These are phyloP conservation scores for Helicolenus hilgendorfi DNA, from an alignment of 2,797 vertebrate species.

Conservation along the genomic window DNA sequence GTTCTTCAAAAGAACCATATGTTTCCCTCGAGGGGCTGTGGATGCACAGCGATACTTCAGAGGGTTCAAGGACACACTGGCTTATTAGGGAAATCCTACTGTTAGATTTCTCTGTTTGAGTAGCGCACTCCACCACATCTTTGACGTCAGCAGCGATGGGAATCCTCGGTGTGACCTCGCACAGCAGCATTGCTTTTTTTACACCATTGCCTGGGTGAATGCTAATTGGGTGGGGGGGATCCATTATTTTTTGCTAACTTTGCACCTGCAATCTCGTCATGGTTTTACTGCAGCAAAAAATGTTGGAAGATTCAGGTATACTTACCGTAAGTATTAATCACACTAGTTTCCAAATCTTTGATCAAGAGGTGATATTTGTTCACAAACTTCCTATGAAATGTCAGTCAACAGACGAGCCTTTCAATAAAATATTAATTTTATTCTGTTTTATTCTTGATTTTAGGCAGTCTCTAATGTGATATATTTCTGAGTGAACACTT, in stretches of 20 bases:
- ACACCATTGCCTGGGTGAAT: slow-evolving; percentile 19
- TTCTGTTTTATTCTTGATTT: neutral
- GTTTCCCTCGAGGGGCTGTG: slow-evolving; percentile 35
- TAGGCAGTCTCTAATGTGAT: neutral
- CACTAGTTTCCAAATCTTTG: neutral
- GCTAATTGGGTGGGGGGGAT: slow-evolving; percentile 10
- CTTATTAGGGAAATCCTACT: slow-evolving; percentile 58
- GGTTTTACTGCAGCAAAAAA: neutral
- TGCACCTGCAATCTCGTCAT: neutral
- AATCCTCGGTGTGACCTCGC: slow-evolving; percentile 49
- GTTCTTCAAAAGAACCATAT: slow-evolving; percentile 64
- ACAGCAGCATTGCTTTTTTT: slow-evolving; percentile 26
- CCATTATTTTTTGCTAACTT: slow-evolving; percentile 3
- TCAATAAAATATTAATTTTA: neutral
- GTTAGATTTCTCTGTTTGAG: slow-evolving; percentile 26
- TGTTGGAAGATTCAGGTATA: neutral
- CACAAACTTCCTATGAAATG: neutral
- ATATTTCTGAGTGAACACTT: neutral
- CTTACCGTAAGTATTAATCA: neutral
- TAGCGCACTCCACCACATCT: slow-evolving; percentile 2
- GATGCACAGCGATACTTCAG: slow-evolving; percentile 16
- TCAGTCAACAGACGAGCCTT: neutral
- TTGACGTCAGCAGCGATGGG: slow-evolving; percentile 56
- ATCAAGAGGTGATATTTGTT: neutral
- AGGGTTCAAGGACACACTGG: slow-evolving; percentile 59